Evolutionary conservation across 2,797 vertebrate genomes (phyloP).

Genomic region (Telmatherina bonti): DNA sequence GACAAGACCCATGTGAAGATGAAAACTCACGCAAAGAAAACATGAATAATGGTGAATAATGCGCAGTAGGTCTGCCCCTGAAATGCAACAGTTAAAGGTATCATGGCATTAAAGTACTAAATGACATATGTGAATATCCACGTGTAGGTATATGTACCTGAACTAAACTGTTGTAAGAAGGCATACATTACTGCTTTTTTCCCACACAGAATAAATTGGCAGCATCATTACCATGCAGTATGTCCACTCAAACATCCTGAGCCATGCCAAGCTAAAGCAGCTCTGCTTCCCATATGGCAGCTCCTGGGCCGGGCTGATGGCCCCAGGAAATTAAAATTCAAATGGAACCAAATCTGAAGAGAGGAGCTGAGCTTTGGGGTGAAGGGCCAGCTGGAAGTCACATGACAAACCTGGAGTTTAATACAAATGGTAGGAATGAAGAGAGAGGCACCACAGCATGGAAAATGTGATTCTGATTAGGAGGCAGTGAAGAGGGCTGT

Average conservation of each 20-base stretch:
- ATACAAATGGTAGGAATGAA: slow-evolving; percentile 39
- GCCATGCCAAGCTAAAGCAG: slow-evolving; percentile 51
- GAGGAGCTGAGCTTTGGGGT: slow-evolving; percentile 70
- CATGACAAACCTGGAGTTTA: slow-evolving; percentile 51
- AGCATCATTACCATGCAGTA: slow-evolving; percentile 17
- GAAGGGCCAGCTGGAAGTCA: slow-evolving; percentile 67
- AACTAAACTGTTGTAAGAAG: not conserved
- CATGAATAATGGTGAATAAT: too few relatives aligned
- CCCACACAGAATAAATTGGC: slow-evolving; percentile 20
- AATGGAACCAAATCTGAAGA: slow-evolving; percentile 71
- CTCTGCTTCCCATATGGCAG: slow-evolving; percentile 71
- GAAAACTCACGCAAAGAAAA: too few relatives aligned
- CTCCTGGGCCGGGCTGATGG: slow-evolving; percentile 65
- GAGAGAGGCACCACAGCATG: not conserved
- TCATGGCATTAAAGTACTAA: too few relatives aligned
- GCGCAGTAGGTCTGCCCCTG: too few relatives aligned
- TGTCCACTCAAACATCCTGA: slow-evolving; percentile 49
- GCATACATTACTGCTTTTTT: slow-evolving; percentile 18
- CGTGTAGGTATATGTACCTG: not conserved
- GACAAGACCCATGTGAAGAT: too few relatives aligned
- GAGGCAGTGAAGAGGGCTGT: too few relatives aligned
- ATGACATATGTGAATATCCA: too few relatives aligned
- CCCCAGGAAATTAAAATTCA: slow-evolving; percentile 73
- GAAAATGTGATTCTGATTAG: slow-evolving; percentile 16
- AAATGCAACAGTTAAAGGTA: too few relatives aligned